These are phyloP conservation scores for Cheilosia pagana DNA, from an alignment of 2,888 invertebrate genomes.

Conservation along the genomic window DNA sequence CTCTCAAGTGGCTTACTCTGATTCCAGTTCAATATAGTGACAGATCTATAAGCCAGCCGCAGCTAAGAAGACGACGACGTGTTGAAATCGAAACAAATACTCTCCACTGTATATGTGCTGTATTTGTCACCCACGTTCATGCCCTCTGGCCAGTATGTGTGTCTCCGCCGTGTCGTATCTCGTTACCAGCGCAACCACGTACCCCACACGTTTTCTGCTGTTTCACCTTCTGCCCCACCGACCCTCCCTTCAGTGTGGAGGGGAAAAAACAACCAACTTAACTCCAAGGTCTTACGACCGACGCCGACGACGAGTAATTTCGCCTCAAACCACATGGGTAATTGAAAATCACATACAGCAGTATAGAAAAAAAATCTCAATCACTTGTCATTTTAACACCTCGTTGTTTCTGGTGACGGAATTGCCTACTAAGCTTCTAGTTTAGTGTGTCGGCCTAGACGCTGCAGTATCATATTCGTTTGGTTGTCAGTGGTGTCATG, in stretches of 20 bases:
- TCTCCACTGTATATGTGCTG: background rate
- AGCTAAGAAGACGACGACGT: slow-evolving; percentile 23
- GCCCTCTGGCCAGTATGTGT: slow-evolving; percentile 43
- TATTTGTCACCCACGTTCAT: slow-evolving; percentile 62
- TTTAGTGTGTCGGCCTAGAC: background rate
- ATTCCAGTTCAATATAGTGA: slow-evolving; percentile 3
- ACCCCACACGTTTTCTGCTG: slow-evolving; percentile 29
- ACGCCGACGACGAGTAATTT: slow-evolving; percentile 19
- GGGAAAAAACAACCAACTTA: slow-evolving; percentile 4
- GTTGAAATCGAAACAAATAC: slow-evolving; percentile 45
- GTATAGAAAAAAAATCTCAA: slow-evolving; percentile 19
- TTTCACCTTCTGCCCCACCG: background rate
- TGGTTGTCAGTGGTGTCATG: slow-evolving; percentile 1
- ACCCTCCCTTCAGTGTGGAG: background rate
- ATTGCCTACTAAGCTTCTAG: slow-evolving; percentile 33
- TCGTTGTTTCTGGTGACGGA: slow-evolving; percentile 39
- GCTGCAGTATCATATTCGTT: background rate
- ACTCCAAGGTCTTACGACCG: slow-evolving; percentile 37
- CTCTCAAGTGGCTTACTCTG: background rate
- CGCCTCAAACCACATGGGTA: slow-evolving; percentile 52
- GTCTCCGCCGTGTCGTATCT: slow-evolving; percentile 6
- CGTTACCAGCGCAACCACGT: slow-evolving; percentile 8
- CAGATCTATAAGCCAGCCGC: background rate
- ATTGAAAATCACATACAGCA: slow-evolving; percentile 51
- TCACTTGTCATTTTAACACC: slow-evolving; percentile 63